A percentile compares a stretch with the other conserved stretches of the same genome.
Evolutionary conservation across 2,113 vertebrate species (phyloP).

Genomic region (Fulica atra): DNA sequence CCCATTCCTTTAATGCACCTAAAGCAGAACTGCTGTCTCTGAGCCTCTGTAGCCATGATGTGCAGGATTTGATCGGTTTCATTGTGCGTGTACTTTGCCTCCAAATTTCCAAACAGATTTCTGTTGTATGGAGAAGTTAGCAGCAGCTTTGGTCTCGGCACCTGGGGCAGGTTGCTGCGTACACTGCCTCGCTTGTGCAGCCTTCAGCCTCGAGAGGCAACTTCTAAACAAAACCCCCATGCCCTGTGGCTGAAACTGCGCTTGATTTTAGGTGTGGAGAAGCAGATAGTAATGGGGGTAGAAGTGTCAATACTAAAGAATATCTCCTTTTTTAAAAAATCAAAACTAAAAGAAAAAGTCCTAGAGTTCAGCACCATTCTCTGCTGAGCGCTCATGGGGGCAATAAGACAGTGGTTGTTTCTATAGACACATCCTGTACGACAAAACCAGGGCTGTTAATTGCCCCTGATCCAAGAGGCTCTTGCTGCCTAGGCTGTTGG

Average conservation of each 20-base stretch:
- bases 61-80: neutral
- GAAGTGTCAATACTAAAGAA: too few species aligned
- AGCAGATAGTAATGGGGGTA: too few species aligned
- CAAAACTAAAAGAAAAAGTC: too few species aligned
- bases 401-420: too few species aligned
- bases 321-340: too few species aligned
- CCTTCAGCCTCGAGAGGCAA: accelerated
- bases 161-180: accelerated
- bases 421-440: too few species aligned
- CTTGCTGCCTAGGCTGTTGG: neutral
- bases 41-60: neutral
- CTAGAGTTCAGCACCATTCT: too few species aligned
- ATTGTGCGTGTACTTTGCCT: neutral
- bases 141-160: accelerated
- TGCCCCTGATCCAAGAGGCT: too few species aligned
- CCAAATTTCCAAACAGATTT: neutral
- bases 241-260: too few species aligned
- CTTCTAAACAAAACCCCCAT: neutral
- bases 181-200: neutral
- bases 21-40: neutral
- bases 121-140: neutral
- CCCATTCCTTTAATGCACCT: neutral
- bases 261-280: too few species aligned
- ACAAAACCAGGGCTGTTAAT: too few species aligned
- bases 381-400: too few species aligned